Conservation (phyloP, 2,113 vertebrate genomes). For the Macaca mulatta region DNA sequence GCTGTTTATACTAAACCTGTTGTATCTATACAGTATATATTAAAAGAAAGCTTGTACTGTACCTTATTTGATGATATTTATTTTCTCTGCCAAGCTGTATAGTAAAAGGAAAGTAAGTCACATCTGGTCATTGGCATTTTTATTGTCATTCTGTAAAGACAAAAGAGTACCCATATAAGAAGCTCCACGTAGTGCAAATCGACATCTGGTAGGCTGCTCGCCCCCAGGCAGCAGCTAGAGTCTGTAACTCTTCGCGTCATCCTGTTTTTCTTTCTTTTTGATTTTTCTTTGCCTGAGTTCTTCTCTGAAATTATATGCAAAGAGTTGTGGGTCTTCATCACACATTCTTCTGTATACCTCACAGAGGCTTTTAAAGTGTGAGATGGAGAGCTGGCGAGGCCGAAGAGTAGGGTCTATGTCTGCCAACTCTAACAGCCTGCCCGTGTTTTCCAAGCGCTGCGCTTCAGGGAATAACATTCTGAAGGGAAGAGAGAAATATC, state of each 20-base stretch:
- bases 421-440: slow-evolving; percentile 87
- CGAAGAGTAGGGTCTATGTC: slow-evolving; percentile 92
- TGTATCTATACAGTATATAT: slow-evolving; percentile 78
- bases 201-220: rapidly evolving
- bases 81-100: slow-evolving; percentile 84
- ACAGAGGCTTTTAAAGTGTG: slow-evolving; percentile 89
- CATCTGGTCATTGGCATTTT: slow-evolving; percentile 54
- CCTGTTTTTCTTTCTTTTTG: not conserved
- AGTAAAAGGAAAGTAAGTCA: slow-evolving; percentile 79
- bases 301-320: slow-evolving; percentile 91
- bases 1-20: slow-evolving; percentile 84
- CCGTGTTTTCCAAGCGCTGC: slow-evolving; percentile 86
- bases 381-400: slow-evolving; percentile 89
- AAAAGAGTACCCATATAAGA: rapidly evolving
- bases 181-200: not conserved
- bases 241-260: not conserved
- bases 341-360: slow-evolving; percentile 91
- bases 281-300: slow-evolving; percentile 86
- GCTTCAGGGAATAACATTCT: slow-evolving; percentile 95
- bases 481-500: not conserved
- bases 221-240: rapidly evolving
- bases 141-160: not conserved
- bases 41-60: slow-evolving; percentile 84
- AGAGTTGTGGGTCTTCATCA: slow-evolving; percentile 85
- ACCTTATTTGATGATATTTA: slow-evolving; percentile 85